A percentile compares a stretch with the other conserved stretches of the same genome.
These are phyloP conservation scores for Microctonus aethiopoides DNA, from an alignment of 2,888 invertebrate species.

Conservation along the genomic window DNA sequence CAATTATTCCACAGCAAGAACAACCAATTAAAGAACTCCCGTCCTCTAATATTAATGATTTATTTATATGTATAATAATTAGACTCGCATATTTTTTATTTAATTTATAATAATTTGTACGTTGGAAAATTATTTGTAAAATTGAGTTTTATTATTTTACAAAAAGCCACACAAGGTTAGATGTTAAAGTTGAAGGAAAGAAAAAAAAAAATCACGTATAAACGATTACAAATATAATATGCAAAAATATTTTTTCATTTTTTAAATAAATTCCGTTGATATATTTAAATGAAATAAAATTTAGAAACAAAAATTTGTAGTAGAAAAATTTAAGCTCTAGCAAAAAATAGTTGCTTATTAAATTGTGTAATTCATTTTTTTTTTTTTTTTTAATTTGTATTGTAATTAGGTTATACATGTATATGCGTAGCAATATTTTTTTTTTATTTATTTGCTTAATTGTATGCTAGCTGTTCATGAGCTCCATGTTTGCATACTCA, in stretches of 20 bases:
- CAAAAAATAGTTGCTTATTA: neutral
- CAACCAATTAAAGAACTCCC: neutral
- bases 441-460: neutral
- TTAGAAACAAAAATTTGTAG: no score
- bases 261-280: no score
- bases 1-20: conserved; percentile 29
- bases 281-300: neutral
- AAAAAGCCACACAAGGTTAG: neutral
- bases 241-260: no score
- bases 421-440: neutral
- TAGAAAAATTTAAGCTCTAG: neutral
- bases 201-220: neutral
- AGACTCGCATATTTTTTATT: neutral
- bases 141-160: neutral
- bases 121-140: neutral
- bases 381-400: neutral
- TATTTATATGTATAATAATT: neutral
- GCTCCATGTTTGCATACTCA: neutral
- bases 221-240: no score
- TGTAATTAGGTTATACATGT: neutral
- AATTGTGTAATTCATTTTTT: neutral
- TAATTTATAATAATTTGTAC: neutral
- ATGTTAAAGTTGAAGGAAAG: neutral
- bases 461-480: neutral
- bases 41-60: neutral